These are phyloP conservation scores for Dufourea novaeangliae DNA, from an alignment of 1,140 invertebrate species.

Conservation along the genomic window DNA sequence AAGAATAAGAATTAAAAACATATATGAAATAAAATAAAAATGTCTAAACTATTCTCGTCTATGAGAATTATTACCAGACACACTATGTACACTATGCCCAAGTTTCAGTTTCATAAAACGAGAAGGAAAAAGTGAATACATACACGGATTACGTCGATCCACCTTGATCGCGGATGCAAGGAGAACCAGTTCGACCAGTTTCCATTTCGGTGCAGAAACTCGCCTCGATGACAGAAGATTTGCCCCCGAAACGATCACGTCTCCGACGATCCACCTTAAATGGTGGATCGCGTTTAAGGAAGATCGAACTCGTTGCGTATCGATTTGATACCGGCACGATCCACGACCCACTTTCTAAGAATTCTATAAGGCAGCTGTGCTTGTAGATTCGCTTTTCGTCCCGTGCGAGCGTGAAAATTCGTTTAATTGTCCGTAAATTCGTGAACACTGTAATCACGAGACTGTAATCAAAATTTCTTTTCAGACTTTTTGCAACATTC, in stretches of 20 bases:
- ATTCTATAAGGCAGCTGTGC: neutral
- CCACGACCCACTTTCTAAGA: constrained; percentile 17
- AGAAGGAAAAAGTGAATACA: neutral
- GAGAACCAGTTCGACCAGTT: constrained; percentile 34
- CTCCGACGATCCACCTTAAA: constrained; percentile 36
- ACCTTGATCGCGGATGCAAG: constrained; percentile 46
- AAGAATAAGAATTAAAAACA: no score
- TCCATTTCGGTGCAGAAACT: constrained; percentile 33
- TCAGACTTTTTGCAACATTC: no score
- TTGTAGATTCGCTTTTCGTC: no score
- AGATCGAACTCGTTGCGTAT: constrained; percentile 24
- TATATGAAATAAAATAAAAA: no score
- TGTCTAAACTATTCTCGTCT: no score
- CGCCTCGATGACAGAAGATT: constrained; percentile 21
- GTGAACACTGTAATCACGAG: no score
- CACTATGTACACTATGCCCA: no score
- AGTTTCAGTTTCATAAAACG: neutral
- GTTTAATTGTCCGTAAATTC: no score
- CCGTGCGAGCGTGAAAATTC: neutral
- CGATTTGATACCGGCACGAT: neutral
- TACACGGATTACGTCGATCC: constrained; percentile 25
- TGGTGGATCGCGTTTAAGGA: constrained; percentile 32
- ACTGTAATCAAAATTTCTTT: no score
- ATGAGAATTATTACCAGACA: no score
- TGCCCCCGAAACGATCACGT: constrained; percentile 38